Conservation (phyloP, 2,797 vertebrate genomes). For the Mus caroli region DNA sequence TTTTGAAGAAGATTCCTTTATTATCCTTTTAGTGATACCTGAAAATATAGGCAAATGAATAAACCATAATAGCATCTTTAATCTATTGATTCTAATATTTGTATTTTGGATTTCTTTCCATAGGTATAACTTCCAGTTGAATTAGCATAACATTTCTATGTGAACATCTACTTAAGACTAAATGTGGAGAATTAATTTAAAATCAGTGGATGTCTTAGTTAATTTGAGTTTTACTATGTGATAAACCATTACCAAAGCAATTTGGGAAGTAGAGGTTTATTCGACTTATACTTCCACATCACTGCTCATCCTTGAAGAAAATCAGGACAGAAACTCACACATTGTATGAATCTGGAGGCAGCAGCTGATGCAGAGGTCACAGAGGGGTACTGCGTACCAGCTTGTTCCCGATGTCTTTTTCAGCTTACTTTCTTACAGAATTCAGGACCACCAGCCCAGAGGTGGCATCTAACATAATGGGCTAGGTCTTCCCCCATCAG, state of each 20-base stretch:
- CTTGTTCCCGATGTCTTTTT: neutral
- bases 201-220: neutral
- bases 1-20: neutral
- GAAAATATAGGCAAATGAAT: neutral
- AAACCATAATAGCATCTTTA: neutral
- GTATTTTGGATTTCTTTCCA: neutral
- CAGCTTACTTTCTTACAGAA: neutral
- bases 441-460: neutral
- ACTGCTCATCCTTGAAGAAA: neutral
- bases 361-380: neutral
- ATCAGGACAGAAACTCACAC: neutral
- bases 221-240: neutral
- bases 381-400: rapidly evolving
- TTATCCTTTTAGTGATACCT: neutral
- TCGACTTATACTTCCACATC: neutral
- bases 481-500: neutral
- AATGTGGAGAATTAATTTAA: neutral
- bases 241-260: neutral
- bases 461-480: neutral
- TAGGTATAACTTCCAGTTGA: neutral
- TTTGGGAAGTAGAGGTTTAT: neutral
- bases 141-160: neutral
- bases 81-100: neutral
- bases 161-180: neutral
- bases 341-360: neutral